Percentiles rank a stretch among this genome's conserved stretches.
Conservation (phyloP, 2,888 invertebrate species). For the Galeopsomyia nigrocyanea region DNA sequence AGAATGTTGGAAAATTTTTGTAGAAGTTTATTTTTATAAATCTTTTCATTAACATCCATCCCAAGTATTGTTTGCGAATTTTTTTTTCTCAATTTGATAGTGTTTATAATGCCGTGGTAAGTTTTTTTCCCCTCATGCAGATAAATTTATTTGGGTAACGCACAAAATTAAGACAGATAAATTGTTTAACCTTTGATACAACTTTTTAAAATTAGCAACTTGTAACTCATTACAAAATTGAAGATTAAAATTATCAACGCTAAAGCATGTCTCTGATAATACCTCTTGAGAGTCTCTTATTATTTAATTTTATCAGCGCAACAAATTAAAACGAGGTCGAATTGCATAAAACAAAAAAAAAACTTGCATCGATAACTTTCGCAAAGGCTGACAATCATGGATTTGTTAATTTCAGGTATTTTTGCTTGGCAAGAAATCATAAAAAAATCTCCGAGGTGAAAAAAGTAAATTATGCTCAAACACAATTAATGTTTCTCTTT, state of each 20-base stretch:
- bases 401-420: constrained; percentile 61
- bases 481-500: too few relatives aligned
- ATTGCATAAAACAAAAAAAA: too few relatives aligned
- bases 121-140: constrained; percentile 42
- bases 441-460: constrained; percentile 58
- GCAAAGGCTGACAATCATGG: constrained; percentile 45
- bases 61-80: constrained; percentile 26
- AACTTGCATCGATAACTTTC: constrained; percentile 20
- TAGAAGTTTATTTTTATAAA: constrained; percentile 28
- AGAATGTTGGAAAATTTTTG: constrained; percentile 33
- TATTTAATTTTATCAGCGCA: constrained; percentile 7
- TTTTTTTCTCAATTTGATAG: constrained; percentile 24
- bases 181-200: constrained; percentile 14
- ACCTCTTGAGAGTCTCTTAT: too few relatives aligned
- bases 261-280: not conserved
- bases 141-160: constrained; percentile 12
- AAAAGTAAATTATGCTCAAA: constrained; percentile 47
- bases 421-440: constrained; percentile 57
- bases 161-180: not conserved
- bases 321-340: constrained; percentile 11
- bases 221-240: constrained; percentile 17
- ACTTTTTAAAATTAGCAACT: too few relatives aligned
- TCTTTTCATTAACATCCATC: not conserved
- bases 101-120: constrained; percentile 59
- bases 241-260: constrained; percentile 16